Base-by-base conservation (phyloP, 1,140 invertebrate species). In the Scaptomyza hsui region DNA sequence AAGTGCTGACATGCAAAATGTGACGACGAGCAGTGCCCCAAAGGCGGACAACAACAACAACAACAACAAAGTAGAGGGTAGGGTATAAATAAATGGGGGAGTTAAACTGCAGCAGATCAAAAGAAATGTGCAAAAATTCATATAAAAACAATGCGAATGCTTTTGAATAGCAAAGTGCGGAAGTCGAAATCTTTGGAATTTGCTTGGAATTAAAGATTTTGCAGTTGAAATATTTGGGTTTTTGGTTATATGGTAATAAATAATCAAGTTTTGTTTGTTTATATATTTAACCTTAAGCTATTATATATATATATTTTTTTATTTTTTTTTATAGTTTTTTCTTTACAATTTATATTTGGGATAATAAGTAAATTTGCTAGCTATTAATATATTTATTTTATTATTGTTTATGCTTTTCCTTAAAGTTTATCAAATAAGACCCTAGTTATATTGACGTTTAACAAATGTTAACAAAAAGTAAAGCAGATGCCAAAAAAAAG, bases 1-100 rank as follows among this genome's bases (percentile, higher is more conserved):
- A 61, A 51, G 29, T 39, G 67, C 60, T 70, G 67, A 70, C 60
- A 70, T 70, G 67, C 60, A 55, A 70, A 70, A 63, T 49, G 2
- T 5, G 1, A n/a, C n/a, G n/a, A 47, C 19, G 26, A 18, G 65
- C 48, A 62, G 59, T 53, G 59, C 44, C 41, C 24, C 21, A 13
- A 18, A 19, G 15, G 19, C 7, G 24, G 5, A 42, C 9, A 15
- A 2, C 10, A 37, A n/a, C 24, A 24, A 6, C n/a, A 29, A 37
- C 32, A 37, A 12, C 32, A 35, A 4, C 32, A 37, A 12, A 9
- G 5, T 6, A 3, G 18, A 18, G 18, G 32, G 32, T 4, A n/a
- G 18, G 37, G 7, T 10, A 37, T 13, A 18, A 37, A 4, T 4
- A 7, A 41, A 3, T 24, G 16, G 26, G 26, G 7, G 9, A 7